These are phyloP conservation scores for Vollenhovia emeryi DNA, from an alignment of 1,140 invertebrate genomes.

Conservation along the genomic window DNA sequence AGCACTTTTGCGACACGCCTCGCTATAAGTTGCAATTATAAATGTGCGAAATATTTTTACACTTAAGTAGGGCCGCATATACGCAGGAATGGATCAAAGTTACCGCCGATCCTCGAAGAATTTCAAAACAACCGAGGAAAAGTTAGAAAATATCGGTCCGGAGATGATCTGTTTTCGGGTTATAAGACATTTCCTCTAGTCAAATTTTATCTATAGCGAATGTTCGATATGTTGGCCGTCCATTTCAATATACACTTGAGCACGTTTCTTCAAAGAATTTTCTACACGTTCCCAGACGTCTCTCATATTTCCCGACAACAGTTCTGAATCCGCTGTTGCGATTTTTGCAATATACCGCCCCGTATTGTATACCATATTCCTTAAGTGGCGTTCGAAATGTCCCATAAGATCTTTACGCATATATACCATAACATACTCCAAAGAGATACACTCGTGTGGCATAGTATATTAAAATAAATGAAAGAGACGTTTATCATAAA, in stretches of 20 bases:
- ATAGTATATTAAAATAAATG: neutral
- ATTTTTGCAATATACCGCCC: neutral
- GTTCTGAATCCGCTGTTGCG: neutral
- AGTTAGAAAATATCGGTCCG: neutral
- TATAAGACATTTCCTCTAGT: neutral
- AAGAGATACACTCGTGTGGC: neutral
- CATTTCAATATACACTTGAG: constrained; percentile 43
- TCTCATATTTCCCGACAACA: constrained; percentile 17
- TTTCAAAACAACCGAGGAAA: neutral
- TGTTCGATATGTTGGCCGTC: constrained; percentile 3
- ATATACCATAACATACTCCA: neutral
- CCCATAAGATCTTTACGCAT: neutral
- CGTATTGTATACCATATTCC: constrained; percentile 7
- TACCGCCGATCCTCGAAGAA: neutral
- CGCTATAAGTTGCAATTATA: neutral
- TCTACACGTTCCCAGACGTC: neutral
- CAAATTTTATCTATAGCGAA: neutral
- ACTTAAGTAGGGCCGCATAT: neutral
- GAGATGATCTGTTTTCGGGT: neutral
- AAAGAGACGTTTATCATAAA: neutral
- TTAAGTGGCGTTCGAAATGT: constrained; percentile 15
- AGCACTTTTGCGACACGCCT: neutral
- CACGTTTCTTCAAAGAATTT: constrained; percentile 39
- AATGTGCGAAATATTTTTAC: neutral
- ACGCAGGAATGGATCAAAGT: neutral